Conservation (phyloP, 37 sponge, comb jelly and placozoan genomes). For the Aplysina aerophoba region DNA sequence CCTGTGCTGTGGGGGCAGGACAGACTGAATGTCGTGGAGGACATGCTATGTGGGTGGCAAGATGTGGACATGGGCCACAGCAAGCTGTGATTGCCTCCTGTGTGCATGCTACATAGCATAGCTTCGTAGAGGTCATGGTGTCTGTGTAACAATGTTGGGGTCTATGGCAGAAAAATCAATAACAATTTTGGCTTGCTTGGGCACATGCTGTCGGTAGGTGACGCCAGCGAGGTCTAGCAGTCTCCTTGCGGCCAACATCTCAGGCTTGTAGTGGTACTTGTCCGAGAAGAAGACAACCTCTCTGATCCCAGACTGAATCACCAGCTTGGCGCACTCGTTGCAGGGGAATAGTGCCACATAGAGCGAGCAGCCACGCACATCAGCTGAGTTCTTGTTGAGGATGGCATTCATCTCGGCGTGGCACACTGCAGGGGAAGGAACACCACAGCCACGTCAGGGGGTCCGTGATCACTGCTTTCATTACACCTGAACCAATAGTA, state of each 20-base stretch:
- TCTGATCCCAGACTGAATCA: conserved; percentile 88
- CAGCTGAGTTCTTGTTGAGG: conserved; percentile 90
- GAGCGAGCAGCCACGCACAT: conserved; percentile 91
- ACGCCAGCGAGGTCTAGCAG: conserved; percentile 88
- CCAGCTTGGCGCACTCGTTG: conserved; percentile 97
- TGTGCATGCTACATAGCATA: no score
- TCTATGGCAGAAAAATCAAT: conserved; percentile 35
- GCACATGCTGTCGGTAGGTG: conserved; percentile 63
- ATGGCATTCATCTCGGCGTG: conserved; percentile 99
- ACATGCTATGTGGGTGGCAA: conserved; percentile 91
- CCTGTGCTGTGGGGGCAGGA: conserved; percentile 89
- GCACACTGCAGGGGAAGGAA: conserved; percentile 77
- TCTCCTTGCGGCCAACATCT: conserved; percentile 69
- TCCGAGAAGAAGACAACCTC: conserved; percentile 76
- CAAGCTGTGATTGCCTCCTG: neutral
- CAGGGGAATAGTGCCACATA: conserved; percentile 96
- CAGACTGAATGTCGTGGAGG: conserved; percentile 85
- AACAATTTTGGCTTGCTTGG: conserved; percentile 41
- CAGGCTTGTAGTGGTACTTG: conserved; percentile 80
- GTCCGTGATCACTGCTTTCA: neutral
- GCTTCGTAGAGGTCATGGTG: neutral
- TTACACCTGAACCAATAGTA: neutral
- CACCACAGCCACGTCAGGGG: no score
- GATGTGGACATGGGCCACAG: neutral
- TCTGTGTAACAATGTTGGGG: neutral